A percentile compares a stretch with the other conserved stretches of the same genome.
Conservation (phyloP, 2,797 vertebrate species). For the Acanthiza pusilla region DNA sequence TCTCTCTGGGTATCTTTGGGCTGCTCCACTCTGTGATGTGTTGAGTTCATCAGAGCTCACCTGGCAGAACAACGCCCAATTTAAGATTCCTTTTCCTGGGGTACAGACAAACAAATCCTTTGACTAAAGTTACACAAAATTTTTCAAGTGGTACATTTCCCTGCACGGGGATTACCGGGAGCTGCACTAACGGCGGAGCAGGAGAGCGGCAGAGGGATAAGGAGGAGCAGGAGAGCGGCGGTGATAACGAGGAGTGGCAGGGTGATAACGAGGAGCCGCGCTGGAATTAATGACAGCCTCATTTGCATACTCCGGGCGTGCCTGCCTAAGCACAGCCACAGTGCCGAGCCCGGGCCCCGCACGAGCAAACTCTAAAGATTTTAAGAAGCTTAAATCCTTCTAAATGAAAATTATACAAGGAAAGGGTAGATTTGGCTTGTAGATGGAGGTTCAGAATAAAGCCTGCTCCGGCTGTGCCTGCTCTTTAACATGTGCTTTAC, state of each 20-base stretch:
- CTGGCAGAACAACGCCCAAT: too few relatives aligned
- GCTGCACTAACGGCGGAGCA: not conserved
- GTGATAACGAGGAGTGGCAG: not conserved
- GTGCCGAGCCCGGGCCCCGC: conserved; percentile 6
- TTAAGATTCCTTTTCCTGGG: too few relatives aligned
- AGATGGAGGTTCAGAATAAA: conserved; percentile 60
- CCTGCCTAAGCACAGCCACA: not conserved
- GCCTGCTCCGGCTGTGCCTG: conserved; percentile 33
- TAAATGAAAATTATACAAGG: conserved; percentile 68
- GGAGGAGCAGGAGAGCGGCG: not conserved
- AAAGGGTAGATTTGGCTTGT: conserved; percentile 67
- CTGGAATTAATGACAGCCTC: conserved; percentile 51
- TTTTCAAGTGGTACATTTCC: too few relatives aligned
- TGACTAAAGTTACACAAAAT: too few relatives aligned
- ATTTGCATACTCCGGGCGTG: conserved; percentile 56
- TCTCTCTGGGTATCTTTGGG: too few relatives aligned
- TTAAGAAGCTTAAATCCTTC: conserved; percentile 70
- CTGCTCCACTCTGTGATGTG: too few relatives aligned
- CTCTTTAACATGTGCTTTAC: conserved; percentile 51
- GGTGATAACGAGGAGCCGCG: not conserved
- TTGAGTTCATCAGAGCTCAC: too few relatives aligned
- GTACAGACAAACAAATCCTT: too few relatives aligned
- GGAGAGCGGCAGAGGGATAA: not conserved
- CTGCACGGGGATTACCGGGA: not conserved
- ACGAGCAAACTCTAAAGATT: conserved; percentile 3